Evolutionary conservation across 2,113 vertebrate genomes (phyloP), one percentile per base, ranked within the genome.

Genomic region (Istiophorus platypterus): DNA sequence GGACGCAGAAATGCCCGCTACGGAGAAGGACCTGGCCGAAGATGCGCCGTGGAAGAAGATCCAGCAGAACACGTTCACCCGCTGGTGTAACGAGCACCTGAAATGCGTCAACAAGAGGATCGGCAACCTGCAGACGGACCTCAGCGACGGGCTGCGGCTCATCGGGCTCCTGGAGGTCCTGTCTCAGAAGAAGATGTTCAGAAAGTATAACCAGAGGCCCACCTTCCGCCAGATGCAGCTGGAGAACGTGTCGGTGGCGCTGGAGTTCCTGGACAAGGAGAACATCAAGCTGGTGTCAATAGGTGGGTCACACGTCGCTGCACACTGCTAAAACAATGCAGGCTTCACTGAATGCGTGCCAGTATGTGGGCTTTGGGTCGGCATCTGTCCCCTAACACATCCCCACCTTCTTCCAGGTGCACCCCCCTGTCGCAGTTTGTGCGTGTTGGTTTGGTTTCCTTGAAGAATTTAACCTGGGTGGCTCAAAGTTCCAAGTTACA

Each of bases 141-240:
- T 97, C 71, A 81, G 95, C 88, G 96, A 97, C 80, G 96, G 96
- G 69, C 94, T 97, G 85, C 95, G 96, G 77, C 95, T 97, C 61
- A 96, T 97, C 89, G 95, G 95, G 45, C 95, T 97, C 64, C 95
- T 97, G 85, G 96, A 97, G 92, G 96, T 96, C 59, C 93, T 97
- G 86, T 96, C 95, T 84, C 96, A 96, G 96, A 97, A 96, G 93
- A 96, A 96, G 95, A 96, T 97, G 96, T 96, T 95, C 85, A 85
- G 96, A 90, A 96, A 96, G 88, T 97, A 96, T 94, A 96, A 97
- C 94, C 93, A 96, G 91, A 95, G 96, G 86, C 96, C 96, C 91
- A 97, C 95, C 56, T 97, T 97, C 93, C 93, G 96, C 57, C 96
- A 97, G 93, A 97, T 97, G 96, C 96, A 96, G 92, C 95, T 97